Percentiles rank a stretch among this genome's conserved stretches.
phyloP scores from a whole-genome alignment of 2,797 vertebrate genomes.

The Sus cebifrons region DNA sequence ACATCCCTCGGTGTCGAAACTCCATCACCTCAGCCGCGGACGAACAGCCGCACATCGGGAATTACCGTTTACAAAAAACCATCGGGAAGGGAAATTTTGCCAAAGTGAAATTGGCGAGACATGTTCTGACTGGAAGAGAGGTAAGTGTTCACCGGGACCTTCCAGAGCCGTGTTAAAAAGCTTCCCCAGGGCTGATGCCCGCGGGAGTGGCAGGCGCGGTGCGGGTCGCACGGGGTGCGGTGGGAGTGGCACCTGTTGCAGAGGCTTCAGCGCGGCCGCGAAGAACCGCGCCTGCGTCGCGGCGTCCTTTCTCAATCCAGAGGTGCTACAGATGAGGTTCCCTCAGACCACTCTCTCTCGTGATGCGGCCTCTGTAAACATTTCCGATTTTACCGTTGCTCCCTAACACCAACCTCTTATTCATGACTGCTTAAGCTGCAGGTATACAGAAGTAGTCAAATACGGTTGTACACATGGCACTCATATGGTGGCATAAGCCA shows the following conservation, averaged over 20 bases:
- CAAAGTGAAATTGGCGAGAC: constrained; percentile 97
- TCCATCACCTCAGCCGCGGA: constrained; percentile 95
- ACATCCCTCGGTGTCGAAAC: constrained; percentile 95
- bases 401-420: background rate
- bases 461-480: background rate
- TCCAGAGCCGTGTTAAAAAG: background rate
- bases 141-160: constrained; percentile 89
- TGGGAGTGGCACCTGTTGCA: background rate
- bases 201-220: background rate
- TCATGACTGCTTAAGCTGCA: background rate
- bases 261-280: background rate
- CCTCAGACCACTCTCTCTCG: background rate
- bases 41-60: constrained; percentile 97
- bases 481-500: background rate
- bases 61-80: constrained; percentile 97
- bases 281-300: background rate
- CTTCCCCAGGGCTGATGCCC: background rate
- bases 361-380: background rate
- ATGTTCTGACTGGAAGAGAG: constrained; percentile 97
- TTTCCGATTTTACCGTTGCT: background rate
- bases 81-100: constrained; percentile 99
- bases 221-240: background rate
- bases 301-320: background rate
- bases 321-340: background rate
- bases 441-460: background rate